A percentile compares a stretch with the other conserved stretches of the same genome.
Evolutionary conservation across 2,113 vertebrate species (phyloP).

Genomic region (Bubo scandiacus): DNA sequence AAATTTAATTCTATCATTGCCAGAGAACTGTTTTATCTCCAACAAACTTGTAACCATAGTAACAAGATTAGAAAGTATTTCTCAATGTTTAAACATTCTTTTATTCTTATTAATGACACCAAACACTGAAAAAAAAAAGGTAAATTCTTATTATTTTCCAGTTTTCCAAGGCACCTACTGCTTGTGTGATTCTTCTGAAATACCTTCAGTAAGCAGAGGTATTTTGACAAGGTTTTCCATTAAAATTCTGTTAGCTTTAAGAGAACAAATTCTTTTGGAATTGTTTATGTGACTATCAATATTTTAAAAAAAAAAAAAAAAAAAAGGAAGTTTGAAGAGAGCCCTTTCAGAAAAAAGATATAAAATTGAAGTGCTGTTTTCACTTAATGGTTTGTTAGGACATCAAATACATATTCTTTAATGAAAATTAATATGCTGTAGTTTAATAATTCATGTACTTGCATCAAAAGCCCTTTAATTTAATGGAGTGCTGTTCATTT

Average conservation of each 20-base stretch:
- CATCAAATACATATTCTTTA: neutral
- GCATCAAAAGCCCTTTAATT: neutral
- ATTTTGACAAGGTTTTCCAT: constrained; percentile 20
- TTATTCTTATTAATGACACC: neutral
- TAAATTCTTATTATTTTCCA: constrained; percentile 42
- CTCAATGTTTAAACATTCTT: constrained; percentile 37
- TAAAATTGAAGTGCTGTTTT: neutral
- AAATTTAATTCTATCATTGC: constrained; percentile 63
- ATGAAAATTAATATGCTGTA: constrained; percentile 31
- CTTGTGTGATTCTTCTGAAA: constrained; percentile 19
- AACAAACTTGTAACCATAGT: constrained; percentile 67
- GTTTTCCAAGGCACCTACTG: constrained; percentile 35
- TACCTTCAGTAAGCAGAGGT: constrained; percentile 35
- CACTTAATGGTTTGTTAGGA: constrained; percentile 19
- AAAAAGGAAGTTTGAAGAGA: neutral
- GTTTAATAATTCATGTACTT: constrained; percentile 31
- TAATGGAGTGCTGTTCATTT: neutral
- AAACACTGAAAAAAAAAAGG: neutral
- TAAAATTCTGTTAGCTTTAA: neutral
- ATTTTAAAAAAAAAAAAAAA: neutral
- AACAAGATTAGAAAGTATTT: constrained; percentile 59
- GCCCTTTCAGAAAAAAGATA: neutral
- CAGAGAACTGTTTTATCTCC: constrained; percentile 29
- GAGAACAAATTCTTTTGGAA: neutral
- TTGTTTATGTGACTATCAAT: neutral